These are phyloP conservation scores for Acipenser oxyrinchus DNA, from an alignment of 2,797 vertebrate genomes.

Conservation along the genomic window DNA sequence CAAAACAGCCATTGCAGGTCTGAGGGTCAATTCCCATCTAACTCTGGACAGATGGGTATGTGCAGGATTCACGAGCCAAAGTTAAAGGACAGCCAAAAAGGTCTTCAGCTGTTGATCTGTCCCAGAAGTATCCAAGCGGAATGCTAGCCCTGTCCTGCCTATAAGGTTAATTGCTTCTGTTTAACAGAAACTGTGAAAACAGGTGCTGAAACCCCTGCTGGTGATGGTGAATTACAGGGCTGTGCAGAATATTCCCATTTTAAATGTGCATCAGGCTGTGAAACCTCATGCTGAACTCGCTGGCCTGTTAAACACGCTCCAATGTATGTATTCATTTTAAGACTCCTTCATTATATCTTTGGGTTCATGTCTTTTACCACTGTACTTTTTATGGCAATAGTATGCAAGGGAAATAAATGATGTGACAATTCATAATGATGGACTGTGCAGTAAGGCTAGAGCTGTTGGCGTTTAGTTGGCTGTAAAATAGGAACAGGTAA, in stretches of 20 bases:
- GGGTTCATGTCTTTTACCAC: too few relatives aligned
- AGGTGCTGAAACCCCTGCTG: background rate
- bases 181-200: background rate
- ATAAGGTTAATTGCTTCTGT: slow-evolving; percentile 7
- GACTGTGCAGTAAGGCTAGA: too few relatives aligned
- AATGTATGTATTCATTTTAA: too few relatives aligned
- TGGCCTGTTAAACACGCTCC: too few relatives aligned
- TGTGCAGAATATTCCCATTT: background rate
- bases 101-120: slow-evolving; percentile 1
- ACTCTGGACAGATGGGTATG: slow-evolving; percentile 19
- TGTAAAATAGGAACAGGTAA: too few relatives aligned
- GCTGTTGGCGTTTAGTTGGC: too few relatives aligned
- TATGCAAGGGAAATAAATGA: too few relatives aligned
- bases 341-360: too few relatives aligned
- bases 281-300: background rate
- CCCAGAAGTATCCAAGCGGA: slow-evolving; percentile 8
- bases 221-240: background rate
- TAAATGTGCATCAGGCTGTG: background rate
- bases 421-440: slow-evolving; percentile 8
- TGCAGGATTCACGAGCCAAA: slow-evolving; percentile 1
- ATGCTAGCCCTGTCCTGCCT: background rate
- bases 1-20: background rate
- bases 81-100: slow-evolving; percentile 18
- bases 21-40: slow-evolving; percentile 9
- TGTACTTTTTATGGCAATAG: too few relatives aligned